phyloP scores from a whole-genome alignment of 2,888 invertebrate species.

The Cataglyphis cursor region DNA sequence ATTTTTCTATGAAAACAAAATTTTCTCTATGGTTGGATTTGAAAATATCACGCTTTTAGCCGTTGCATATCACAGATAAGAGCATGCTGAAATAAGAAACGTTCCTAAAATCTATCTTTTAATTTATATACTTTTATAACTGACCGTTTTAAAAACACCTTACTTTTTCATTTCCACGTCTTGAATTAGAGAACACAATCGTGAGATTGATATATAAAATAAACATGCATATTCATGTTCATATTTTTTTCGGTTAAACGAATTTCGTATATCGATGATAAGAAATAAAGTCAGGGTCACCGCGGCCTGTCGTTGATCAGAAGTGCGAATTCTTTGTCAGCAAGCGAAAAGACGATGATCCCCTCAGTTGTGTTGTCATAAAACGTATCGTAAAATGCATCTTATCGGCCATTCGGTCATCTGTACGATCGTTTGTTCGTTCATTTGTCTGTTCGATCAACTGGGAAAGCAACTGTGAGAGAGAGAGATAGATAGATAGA shows the following conservation, averaged over 20 bases:
- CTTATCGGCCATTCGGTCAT: background rate
- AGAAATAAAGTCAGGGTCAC: constrained; percentile 23
- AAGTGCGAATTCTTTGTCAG: constrained; percentile 43
- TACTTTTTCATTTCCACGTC: background rate
- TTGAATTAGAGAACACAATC: background rate
- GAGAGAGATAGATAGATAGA: background rate
- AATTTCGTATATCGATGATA: background rate
- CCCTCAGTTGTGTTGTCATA: background rate
- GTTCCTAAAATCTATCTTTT: background rate
- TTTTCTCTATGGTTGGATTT: too few relatives aligned
- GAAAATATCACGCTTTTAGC: background rate
- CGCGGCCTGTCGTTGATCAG: constrained; percentile 1
- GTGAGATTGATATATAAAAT: background rate
- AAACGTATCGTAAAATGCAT: background rate
- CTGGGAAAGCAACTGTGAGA: background rate
- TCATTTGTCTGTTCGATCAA: background rate
- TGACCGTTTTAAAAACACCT: background rate
- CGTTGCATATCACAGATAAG: background rate
- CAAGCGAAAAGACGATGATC: constrained; percentile 34
- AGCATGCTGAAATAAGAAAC: background rate
- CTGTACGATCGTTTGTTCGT: background rate
- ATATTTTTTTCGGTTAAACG: background rate
- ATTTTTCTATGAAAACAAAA: too few relatives aligned
- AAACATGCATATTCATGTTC: background rate
- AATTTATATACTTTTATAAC: background rate